These are phyloP conservation scores for Fabriciana adippe DNA, from an alignment of 2,888 invertebrate species.

Conservation along the genomic window DNA sequence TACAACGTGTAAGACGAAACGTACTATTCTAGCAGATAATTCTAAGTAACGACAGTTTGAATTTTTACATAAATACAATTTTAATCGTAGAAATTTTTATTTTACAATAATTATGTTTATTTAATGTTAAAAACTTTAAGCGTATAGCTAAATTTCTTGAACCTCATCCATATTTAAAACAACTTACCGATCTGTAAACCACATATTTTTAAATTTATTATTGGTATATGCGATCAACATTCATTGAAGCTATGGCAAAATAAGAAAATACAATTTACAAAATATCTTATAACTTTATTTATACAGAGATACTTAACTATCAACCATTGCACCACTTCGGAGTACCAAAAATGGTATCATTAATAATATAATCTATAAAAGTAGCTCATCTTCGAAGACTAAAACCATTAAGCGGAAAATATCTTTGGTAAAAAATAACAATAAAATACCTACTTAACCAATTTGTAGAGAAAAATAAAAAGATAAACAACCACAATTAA, in stretches of 20 bases:
- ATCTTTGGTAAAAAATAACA: slow-evolving; percentile 78
- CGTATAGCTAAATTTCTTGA: slow-evolving; percentile 31
- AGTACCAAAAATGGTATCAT: slow-evolving; percentile 62
- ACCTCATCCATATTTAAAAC: slow-evolving; percentile 27
- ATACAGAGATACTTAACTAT: slow-evolving; percentile 61
- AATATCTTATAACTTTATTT: slow-evolving; percentile 57
- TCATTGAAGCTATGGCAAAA: slow-evolving; percentile 67
- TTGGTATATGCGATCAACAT: slow-evolving; percentile 56
- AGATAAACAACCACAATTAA: slow-evolving; percentile 57
- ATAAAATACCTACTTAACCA: slow-evolving; percentile 52
- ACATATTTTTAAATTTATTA: slow-evolving; percentile 28
- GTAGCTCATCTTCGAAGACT: slow-evolving; percentile 44
- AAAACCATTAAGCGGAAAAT: slow-evolving; percentile 64
- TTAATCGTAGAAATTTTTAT: slow-evolving; percentile 68
- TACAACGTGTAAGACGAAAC: slow-evolving; percentile 50
- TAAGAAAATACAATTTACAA: slow-evolving; percentile 50
- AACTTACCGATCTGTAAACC: slow-evolving; percentile 27
- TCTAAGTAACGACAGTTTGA: slow-evolving; percentile 47
- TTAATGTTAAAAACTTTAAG: slow-evolving; percentile 38
- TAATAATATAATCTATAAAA: slow-evolving; percentile 31
- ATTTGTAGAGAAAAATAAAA: slow-evolving; percentile 60
- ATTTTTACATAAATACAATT: slow-evolving; percentile 76
- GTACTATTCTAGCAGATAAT: slow-evolving; percentile 45
- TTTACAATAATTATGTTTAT: slow-evolving; percentile 41
- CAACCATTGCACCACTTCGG: slow-evolving; percentile 74